These are phyloP conservation scores for Thomomys bottae DNA, from an alignment of 2,113 vertebrate genomes.

Conservation along the genomic window DNA sequence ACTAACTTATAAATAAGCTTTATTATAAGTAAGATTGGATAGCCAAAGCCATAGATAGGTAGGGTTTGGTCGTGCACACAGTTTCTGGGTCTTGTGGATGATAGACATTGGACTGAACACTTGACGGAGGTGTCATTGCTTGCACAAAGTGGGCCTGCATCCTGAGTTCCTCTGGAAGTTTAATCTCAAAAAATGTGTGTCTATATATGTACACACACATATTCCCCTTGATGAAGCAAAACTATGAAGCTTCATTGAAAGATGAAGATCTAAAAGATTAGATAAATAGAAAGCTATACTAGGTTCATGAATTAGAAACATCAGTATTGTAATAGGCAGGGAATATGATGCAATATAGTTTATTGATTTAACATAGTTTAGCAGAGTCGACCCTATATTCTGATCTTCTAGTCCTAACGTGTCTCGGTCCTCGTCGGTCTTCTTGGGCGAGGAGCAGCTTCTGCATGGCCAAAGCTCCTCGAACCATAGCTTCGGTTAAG, in stretches of 20 bases:
- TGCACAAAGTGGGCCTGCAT: too few species aligned
- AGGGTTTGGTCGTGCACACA: neutral
- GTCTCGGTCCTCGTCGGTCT: too few species aligned
- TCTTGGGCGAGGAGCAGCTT: too few species aligned
- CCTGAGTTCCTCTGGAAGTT: neutral
- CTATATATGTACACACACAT: neutral
- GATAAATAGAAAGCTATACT: neutral
- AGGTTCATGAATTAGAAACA: neutral
- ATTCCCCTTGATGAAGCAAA: neutral
- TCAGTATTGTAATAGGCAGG: neutral
- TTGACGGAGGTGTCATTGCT: too few species aligned
- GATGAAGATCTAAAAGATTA: neutral
- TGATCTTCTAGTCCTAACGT: too few species aligned
- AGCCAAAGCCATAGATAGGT: neutral
- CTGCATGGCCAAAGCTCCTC: too few species aligned
- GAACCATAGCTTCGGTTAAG: too few species aligned
- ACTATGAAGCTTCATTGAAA: conserved; percentile 8
- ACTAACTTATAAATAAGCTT: neutral
- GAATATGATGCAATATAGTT: too few species aligned
- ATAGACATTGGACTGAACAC: too few species aligned
- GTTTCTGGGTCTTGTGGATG: neutral
- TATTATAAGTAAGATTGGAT: neutral
- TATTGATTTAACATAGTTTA: too few species aligned
- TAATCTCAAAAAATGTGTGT: neutral
- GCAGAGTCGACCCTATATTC: too few species aligned